These are phyloP conservation scores for Psilanteris sp. DNA, from an alignment of 1,140 invertebrate species.

Conservation along the genomic window DNA sequence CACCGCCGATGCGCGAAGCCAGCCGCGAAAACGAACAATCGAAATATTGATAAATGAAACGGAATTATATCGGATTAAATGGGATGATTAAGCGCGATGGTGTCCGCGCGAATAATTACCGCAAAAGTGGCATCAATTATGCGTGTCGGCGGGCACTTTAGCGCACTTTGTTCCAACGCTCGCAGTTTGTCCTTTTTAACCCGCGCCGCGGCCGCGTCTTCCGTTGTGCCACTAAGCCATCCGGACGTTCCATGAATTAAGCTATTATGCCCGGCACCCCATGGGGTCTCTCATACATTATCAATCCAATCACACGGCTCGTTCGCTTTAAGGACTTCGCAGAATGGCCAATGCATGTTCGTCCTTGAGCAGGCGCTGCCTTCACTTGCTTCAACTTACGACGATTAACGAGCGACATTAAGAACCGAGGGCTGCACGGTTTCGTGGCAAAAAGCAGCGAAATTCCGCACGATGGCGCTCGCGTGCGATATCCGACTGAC, in stretches of 20 bases:
- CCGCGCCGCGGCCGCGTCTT: slow-evolving; percentile 37
- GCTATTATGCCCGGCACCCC: slow-evolving; percentile 65
- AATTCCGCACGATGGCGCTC: slow-evolving; percentile 15
- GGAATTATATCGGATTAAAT: slow-evolving; percentile 8
- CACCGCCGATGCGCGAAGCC: too few species aligned
- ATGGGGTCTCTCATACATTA: slow-evolving; percentile 65
- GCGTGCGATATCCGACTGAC: slow-evolving; percentile 4
- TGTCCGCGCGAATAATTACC: slow-evolving; percentile 33
- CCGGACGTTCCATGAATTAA: slow-evolving; percentile 66
- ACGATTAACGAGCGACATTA: slow-evolving; percentile 57
- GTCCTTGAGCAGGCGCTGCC: slow-evolving; percentile 47
- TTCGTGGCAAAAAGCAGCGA: slow-evolving; percentile 30
- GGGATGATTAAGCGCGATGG: too few species aligned
- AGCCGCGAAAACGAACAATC: too few species aligned
- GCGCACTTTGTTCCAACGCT: slow-evolving; percentile 22
- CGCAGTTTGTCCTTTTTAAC: slow-evolving; percentile 31
- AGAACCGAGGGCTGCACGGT: slow-evolving; percentile 34
- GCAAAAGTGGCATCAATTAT: slow-evolving; percentile 31
- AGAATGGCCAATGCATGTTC: slow-evolving; percentile 47
- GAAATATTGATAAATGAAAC: slow-evolving; percentile 18
- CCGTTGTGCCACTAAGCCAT: slow-evolving; percentile 34
- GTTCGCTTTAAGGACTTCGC: slow-evolving; percentile 61
- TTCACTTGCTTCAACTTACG: slow-evolving; percentile 46
- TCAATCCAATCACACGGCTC: slow-evolving; percentile 68
- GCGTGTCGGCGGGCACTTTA: slow-evolving; percentile 22